Evolutionary conservation across 2,888 invertebrate species (phyloP).

Genomic region (Acanthococcus lagerstroemiae): DNA sequence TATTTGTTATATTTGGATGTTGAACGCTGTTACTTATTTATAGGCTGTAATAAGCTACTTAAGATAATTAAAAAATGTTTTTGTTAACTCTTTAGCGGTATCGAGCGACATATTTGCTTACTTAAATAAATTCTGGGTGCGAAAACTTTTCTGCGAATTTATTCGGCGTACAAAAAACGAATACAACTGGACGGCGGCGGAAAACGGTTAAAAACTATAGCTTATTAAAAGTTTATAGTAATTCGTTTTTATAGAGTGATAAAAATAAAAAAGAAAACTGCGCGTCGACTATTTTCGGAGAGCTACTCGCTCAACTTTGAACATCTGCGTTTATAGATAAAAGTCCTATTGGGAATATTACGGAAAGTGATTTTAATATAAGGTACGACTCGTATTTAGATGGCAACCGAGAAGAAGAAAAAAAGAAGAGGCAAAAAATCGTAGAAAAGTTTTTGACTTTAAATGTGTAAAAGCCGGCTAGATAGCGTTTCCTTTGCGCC

Average conservation of each 20-base stretch:
- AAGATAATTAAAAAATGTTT: too few species aligned
- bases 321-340: constrained; percentile 26
- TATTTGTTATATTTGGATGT: neutral
- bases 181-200: neutral
- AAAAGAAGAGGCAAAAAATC: neutral
- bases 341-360: constrained; percentile 25
- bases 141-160: neutral
- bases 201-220: neutral
- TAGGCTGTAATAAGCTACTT: neutral
- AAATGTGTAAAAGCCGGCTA: neutral
- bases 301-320: constrained; percentile 5
- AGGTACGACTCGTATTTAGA: constrained; percentile 4
- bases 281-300: neutral
- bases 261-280: constrained; percentile 2
- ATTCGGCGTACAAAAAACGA: neutral
- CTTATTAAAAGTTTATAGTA: constrained; percentile 22
- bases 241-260: constrained; percentile 26
- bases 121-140: neutral
- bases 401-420: neutral
- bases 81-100: too few species aligned
- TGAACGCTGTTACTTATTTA: neutral
- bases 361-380: constrained; percentile 19
- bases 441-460: neutral
- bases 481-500: neutral
- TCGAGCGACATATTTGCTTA: neutral